phyloP scores from a whole-genome alignment of 2,888 invertebrate species.

The Euzetes globulus region DNA sequence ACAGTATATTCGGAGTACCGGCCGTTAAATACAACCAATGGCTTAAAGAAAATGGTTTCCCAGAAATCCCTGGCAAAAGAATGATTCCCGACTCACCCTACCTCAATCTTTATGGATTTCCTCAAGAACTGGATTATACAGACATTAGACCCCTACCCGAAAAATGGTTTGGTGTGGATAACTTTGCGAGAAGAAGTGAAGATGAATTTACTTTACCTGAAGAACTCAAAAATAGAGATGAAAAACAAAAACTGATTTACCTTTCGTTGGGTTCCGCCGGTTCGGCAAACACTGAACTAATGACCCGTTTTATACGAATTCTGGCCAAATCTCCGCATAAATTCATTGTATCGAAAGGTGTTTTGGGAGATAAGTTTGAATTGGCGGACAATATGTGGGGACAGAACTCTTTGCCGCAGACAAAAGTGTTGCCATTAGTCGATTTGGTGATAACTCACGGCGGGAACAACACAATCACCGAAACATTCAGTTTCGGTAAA shows the following conservation, averaged over 20 bases:
- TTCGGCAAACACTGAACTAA: neutral
- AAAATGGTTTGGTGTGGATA: neutral
- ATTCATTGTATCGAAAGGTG: constrained; percentile 26
- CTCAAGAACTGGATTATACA: neutral
- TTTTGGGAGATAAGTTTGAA: neutral
- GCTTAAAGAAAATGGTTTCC: neutral
- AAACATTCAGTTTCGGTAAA: constrained; percentile 6
- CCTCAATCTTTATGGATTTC: neutral
- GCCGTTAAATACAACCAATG: neutral
- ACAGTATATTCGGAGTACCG: neutral
- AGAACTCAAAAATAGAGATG: neutral
- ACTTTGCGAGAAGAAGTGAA: neutral
- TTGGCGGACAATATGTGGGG: constrained; percentile 16
- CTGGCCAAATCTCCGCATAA: constrained; percentile 24
- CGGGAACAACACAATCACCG: constrained; percentile 17
- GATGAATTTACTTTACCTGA: neutral
- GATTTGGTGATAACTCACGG: constrained; percentile 1
- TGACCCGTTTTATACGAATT: constrained; percentile 12
- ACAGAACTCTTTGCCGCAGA: neutral
- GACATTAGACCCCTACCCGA: neutral
- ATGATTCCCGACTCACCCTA: neutral
- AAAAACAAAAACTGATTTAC: constrained; percentile 7
- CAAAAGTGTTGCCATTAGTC: neutral
- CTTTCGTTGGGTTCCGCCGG: constrained; percentile 30
- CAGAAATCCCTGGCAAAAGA: neutral